Percentiles rank a stretch among this genome's conserved stretches.
Evolutionary conservation across 2,888 invertebrate genomes (phyloP).

Genomic region (Stramonita haemastoma): DNA sequence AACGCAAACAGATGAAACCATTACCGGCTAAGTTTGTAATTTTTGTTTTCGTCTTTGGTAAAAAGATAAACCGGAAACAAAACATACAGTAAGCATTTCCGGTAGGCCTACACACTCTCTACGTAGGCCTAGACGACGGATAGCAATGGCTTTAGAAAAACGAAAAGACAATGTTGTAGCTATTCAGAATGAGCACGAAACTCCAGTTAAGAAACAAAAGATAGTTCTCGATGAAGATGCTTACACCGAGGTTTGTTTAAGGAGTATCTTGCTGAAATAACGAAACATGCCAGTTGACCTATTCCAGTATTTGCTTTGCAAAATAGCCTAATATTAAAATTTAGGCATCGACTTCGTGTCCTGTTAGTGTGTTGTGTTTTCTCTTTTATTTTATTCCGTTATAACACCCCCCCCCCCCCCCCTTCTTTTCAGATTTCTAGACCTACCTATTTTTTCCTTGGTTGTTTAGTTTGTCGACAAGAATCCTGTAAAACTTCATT

Average conservation of each 20-base stretch:
- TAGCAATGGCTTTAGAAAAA: conserved; percentile 9
- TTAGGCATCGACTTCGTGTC: neutral
- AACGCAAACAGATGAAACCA: neutral
- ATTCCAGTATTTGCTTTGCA: neutral
- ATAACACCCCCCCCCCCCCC: too few species aligned
- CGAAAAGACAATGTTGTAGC: conserved; percentile 4
- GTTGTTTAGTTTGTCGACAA: too few species aligned
- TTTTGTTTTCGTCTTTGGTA: too few species aligned
- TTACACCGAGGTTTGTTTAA: conserved; percentile 62
- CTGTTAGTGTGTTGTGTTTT: too few species aligned
- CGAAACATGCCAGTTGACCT: too few species aligned
- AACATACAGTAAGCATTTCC: neutral
- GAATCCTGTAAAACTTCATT: too few species aligned
- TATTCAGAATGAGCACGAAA: neutral
- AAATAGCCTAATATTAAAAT: neutral
- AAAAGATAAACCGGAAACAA: too few species aligned
- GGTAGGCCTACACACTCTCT: neutral
- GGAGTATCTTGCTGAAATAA: neutral
- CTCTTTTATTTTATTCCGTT: too few species aligned
- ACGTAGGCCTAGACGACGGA: neutral
- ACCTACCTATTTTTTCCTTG: too few species aligned
- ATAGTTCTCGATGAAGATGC: conserved; percentile 69
- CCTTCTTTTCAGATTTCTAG: too few species aligned
- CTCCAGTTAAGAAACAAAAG: conserved; percentile 41
- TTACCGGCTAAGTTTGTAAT: neutral